Evolutionary conservation across 2,113 vertebrate species (phyloP).

Genomic region (Microcebus murinus): DNA sequence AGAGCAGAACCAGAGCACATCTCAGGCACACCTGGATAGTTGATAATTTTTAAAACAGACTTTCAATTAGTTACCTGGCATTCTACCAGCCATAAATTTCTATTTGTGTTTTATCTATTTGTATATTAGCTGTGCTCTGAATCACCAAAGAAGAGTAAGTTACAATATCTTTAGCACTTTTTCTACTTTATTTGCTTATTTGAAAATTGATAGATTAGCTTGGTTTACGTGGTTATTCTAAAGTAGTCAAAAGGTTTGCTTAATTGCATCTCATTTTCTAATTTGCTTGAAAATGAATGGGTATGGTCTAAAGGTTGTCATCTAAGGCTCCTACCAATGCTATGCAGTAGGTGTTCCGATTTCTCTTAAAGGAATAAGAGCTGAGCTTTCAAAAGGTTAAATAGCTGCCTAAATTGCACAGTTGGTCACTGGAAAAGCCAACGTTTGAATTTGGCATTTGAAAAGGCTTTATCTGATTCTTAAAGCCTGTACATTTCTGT

Average conservation of each 20-base stretch:
- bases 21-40: neutral
- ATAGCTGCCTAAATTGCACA: neutral
- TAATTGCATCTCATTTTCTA: constrained; percentile 43
- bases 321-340: neutral
- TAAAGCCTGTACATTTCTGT: neutral
- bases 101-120: neutral
- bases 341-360: neutral
- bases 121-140: constrained; percentile 16
- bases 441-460: neutral
- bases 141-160: neutral
- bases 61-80: neutral
- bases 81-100: constrained; percentile 25
- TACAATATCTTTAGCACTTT: neutral
- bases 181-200: neutral
- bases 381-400: neutral
- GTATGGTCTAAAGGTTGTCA: neutral
- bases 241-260: neutral
- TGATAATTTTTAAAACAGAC: constrained; percentile 20
- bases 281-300: constrained; percentile 9
- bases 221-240: neutral
- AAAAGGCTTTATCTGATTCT: neutral
- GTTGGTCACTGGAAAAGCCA: neutral
- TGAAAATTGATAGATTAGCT: constrained; percentile 26
- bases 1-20: neutral
- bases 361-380: neutral